phyloP scores from a whole-genome alignment of 2,888 invertebrate species.

The Girardia tigrina region DNA sequence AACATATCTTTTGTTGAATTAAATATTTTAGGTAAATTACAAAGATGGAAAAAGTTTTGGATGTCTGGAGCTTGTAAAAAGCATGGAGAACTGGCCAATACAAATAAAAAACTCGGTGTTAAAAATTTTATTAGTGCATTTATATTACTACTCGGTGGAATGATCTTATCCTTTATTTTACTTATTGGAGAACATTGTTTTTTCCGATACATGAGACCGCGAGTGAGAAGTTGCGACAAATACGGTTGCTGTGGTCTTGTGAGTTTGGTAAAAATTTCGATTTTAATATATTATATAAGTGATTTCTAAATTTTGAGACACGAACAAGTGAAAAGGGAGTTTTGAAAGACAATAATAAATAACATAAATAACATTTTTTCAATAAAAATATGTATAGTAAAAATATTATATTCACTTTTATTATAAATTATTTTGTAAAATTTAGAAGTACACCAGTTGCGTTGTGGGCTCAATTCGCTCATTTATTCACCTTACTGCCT shows the following conservation, averaged over 20 bases:
- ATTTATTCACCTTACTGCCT: too few species aligned
- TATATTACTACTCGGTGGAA: conserved; percentile 26
- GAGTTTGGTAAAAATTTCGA: conserved; percentile 30
- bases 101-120: conserved; percentile 28
- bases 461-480: too few species aligned
- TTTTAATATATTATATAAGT: too few species aligned
- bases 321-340: too few species aligned
- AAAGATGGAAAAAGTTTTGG: conserved; percentile 32
- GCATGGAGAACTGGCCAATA: conserved; percentile 7
- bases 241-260: conserved; percentile 31
- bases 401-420: too few species aligned
- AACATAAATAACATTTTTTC: too few species aligned
- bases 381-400: too few species aligned
- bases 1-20: too few species aligned
- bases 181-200: conserved; percentile 21
- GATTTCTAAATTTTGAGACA: too few species aligned
- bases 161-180: conserved; percentile 19
- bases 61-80: conserved; percentile 28
- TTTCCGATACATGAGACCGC: conserved; percentile 25
- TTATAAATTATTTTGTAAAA: too few species aligned
- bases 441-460: too few species aligned
- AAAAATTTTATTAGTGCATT: conserved; percentile 33
- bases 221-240: conserved; percentile 15
- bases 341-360: too few species aligned
- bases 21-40: conserved; percentile 27